phyloP scores from a whole-genome alignment of 2,797 vertebrate genomes.

The Kryptopterus vitreolus region DNA sequence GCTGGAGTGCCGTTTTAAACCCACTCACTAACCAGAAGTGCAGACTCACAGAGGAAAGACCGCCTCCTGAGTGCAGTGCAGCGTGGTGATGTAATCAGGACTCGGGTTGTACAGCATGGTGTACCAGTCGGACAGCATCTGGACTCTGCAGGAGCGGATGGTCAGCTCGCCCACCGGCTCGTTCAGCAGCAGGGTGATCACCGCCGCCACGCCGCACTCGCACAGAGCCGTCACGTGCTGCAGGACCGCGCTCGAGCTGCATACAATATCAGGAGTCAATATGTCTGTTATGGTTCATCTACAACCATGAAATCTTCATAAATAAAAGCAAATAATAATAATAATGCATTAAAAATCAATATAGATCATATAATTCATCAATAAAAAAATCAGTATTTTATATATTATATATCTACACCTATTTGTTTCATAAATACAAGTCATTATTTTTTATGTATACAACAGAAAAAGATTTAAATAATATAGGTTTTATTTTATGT shows the following conservation, averaged over 20 bases:
- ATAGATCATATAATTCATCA: neutral
- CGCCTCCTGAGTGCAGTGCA: conserved; percentile 96
- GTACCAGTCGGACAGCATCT: conserved; percentile 98
- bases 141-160: conserved; percentile 87
- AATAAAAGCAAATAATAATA: neutral
- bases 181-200: conserved; percentile 85
- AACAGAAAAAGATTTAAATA: no score
- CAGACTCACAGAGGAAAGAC: conserved; percentile 91
- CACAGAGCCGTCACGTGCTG: conserved; percentile 89
- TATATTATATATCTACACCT: neutral
- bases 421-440: no score
- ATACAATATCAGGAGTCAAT: no score
- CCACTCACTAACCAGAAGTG: neutral
- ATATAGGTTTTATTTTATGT: no score
- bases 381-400: neutral
- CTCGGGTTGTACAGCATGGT: conserved; percentile 99
- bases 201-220: conserved; percentile 83
- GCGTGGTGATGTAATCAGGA: conserved; percentile 90
- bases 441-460: no score
- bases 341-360: neutral
- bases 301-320: neutral
- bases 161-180: conserved; percentile 82
- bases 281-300: no score
- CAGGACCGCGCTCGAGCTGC: conserved; percentile 89
- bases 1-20: no score